phyloP scores from a whole-genome alignment of 2,797 vertebrate species.

The Sebastes trivittatus region DNA sequence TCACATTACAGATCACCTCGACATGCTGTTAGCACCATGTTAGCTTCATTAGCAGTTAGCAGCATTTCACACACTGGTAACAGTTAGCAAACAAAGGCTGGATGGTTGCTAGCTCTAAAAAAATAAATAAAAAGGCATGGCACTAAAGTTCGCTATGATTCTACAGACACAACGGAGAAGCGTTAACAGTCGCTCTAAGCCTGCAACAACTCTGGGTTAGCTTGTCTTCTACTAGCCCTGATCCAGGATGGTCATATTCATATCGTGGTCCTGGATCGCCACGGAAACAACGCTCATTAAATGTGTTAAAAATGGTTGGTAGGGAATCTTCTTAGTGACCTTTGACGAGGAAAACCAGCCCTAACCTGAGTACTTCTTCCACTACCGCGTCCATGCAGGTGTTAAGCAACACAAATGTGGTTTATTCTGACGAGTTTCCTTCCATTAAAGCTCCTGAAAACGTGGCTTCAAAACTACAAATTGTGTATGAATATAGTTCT shows the following conservation, averaged over 20 bases:
- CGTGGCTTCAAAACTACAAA: neutral
- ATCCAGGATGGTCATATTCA: neutral
- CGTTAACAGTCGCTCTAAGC: neutral
- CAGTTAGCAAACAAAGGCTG: conserved; percentile 44
- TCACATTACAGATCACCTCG: conserved; percentile 62
- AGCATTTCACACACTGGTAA: conserved; percentile 45
- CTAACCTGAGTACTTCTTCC: too few relatives aligned
- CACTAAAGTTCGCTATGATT: neutral
- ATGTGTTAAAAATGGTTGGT: neutral
- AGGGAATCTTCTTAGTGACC: neutral
- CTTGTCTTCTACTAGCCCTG: neutral
- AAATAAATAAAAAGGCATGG: neutral
- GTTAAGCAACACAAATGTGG: neutral
- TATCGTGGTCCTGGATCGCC: neutral
- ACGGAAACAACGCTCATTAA: neutral
- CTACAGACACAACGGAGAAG: conserved; percentile 8
- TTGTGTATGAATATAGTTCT: neutral
- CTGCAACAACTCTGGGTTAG: neutral
- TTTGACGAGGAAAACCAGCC: too few relatives aligned
- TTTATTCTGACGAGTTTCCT: neutral
- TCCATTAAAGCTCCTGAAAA: neutral
- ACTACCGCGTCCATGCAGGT: neutral
- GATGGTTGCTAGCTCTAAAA: conserved; percentile 26
- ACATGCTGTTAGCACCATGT: conserved; percentile 83
- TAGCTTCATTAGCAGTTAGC: conserved; percentile 61